phyloP scores from a whole-genome alignment of 2,113 vertebrate species.

The Lipophrys pholis region DNA sequence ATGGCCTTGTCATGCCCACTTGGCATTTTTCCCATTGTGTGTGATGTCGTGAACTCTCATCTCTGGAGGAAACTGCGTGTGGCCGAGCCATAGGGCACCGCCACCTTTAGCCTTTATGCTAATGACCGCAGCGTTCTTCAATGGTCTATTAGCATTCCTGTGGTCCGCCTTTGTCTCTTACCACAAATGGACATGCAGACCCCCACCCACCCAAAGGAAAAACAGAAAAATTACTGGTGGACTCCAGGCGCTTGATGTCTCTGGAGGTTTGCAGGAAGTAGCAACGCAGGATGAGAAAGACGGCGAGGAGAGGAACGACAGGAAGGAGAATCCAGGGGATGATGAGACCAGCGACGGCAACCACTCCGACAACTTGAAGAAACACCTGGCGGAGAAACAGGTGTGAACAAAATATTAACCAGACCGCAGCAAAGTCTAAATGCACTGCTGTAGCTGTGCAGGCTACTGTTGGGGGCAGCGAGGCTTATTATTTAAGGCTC shows the following conservation, averaged over 20 bases:
- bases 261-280: slow-evolving; percentile 92
- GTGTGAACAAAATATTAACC: slow-evolving; percentile 25
- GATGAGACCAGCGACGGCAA: slow-evolving; percentile 87
- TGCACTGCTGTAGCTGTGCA: slow-evolving; percentile 40
- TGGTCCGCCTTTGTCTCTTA: slow-evolving; percentile 69
- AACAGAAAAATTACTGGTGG: slow-evolving; percentile 86
- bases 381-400: slow-evolving; percentile 80
- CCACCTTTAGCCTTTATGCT: slow-evolving; percentile 81
- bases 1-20: slow-evolving; percentile 68
- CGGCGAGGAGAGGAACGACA: slow-evolving; percentile 84
- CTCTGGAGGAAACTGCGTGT: slow-evolving; percentile 77
- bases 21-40: slow-evolving; percentile 81
- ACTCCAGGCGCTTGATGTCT: slow-evolving; percentile 92
- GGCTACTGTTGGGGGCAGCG: slow-evolving; percentile 27
- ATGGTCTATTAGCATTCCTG: slow-evolving; percentile 79
- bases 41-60: slow-evolving; percentile 78
- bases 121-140: slow-evolving; percentile 72
- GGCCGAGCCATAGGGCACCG: slow-evolving; percentile 63
- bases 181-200: slow-evolving; percentile 62
- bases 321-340: slow-evolving; percentile 91
- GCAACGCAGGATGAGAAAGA: slow-evolving; percentile 88
- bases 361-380: slow-evolving; percentile 88
- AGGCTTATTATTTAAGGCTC: slow-evolving; percentile 36
- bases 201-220: slow-evolving; percentile 3
- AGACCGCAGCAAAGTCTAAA: slow-evolving; percentile 28